Base-by-base conservation (phyloP, 2,797 vertebrate genomes). In the Eulemur albifrons region DNA sequence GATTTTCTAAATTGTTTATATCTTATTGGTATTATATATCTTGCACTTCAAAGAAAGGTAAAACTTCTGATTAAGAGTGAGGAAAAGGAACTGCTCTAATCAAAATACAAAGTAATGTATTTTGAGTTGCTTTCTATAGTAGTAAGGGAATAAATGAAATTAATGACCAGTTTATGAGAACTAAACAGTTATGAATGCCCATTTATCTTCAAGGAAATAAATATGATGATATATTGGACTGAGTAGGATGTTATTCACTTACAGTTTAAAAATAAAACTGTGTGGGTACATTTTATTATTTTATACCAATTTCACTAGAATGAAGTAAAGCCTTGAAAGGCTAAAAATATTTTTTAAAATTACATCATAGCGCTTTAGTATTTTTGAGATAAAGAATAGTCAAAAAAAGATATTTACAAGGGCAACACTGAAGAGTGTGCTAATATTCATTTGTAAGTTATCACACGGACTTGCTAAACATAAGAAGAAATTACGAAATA, bases 201-300 rank as follows among this genome's bases (percentile, higher is more conserved):
- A 77, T 67, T 87, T 84, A 65, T 93, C 61, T 72, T 89, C 15
- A 95, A 82, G 45, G 48, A 94, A 95, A 92, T 80, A 92, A 91
- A 93, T 27, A 30, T 50, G 15, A 76, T 50, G 94, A 76, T 12
- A 88, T 35, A 90, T 63, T 94, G 67, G 27, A 3, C 21, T 48
- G 32, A 85, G 1, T 50, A 75, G 40, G 54, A 73, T 85, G 23
- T 93, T 90, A 79, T 86, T 97, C 27, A 85, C 30, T 85, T 92
- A 85, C 2, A 95, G 75, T 50, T 95, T 35, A 93, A 94, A 97
- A 95, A 94, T 94, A 95, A 98, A 96, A 72, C 7, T 80, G 1
- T 86, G 73, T 92, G 9, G 79, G 38, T 32, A 82, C 10, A 0
- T 52, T 92, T 96, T 65, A 89, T 94, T 94, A 94, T 69, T 94